phyloP scores from a whole-genome alignment of 2,113 vertebrate species.

The Psilopsiagon aurifrons region DNA sequence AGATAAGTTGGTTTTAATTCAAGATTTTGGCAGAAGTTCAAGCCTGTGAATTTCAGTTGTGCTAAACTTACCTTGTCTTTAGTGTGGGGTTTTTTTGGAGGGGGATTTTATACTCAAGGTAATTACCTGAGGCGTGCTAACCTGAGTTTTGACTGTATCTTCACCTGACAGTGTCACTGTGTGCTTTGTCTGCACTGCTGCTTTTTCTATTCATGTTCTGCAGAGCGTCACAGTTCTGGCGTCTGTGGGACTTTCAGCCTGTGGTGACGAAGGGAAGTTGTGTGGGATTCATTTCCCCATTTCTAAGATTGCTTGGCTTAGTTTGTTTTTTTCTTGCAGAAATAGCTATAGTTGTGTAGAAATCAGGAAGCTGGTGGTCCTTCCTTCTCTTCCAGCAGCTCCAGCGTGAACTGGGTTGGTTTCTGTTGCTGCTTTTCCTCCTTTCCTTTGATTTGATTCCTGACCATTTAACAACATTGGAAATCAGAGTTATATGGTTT shows the following conservation, averaged over 20 bases:
- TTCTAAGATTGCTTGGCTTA: constrained; percentile 29
- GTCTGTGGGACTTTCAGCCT: background rate
- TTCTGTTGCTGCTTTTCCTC: background rate
- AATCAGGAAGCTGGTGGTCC: background rate
- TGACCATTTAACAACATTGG: background rate
- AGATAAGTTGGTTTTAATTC: constrained; percentile 4
- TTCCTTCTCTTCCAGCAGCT: background rate
- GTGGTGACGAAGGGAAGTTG: constrained; percentile 46
- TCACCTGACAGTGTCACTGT: background rate
- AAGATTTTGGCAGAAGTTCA: background rate
- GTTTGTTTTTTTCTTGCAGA: constrained; percentile 18
- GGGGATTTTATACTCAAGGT: background rate
- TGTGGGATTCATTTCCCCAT: constrained; percentile 50
- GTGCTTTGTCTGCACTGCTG: background rate
- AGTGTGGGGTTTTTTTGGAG: background rate
- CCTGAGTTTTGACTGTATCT: background rate
- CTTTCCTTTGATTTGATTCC: background rate
- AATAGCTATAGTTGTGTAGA: background rate
- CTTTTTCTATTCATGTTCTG: background rate
- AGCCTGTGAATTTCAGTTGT: background rate
- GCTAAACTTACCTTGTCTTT: background rate
- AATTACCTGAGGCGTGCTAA: background rate
- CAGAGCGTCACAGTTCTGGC: background rate
- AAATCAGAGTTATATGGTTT: background rate
- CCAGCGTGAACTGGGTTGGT: background rate